These are phyloP conservation scores for Trichopoda pennipes DNA, from an alignment of 2,888 invertebrate genomes.

Conservation along the genomic window DNA sequence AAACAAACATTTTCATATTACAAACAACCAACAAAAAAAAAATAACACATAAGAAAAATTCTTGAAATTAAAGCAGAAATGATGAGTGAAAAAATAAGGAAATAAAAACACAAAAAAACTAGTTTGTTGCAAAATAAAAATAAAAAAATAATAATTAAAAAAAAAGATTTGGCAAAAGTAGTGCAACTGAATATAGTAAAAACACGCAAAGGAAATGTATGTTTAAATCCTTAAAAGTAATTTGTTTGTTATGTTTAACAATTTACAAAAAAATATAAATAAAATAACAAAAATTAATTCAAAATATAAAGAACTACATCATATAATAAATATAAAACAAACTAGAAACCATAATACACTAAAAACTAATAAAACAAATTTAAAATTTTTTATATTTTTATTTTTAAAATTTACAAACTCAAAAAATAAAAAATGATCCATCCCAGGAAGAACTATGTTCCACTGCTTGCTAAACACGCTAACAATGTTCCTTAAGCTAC, in stretches of 20 bases:
- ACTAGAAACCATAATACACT: conserved; percentile 36
- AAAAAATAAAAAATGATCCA: background rate
- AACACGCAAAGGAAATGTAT: conserved; percentile 69
- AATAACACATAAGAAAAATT: conserved; percentile 26
- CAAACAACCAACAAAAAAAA: too few relatives aligned
- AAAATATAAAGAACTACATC: background rate
- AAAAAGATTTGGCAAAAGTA: background rate
- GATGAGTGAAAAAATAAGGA: conserved; percentile 23
- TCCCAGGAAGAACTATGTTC: too few relatives aligned
- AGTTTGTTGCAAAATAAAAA: conserved; percentile 1
- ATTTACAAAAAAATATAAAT: conserved; percentile 14
- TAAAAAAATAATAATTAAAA: background rate
- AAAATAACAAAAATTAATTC: too few relatives aligned
- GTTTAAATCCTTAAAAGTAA: conserved; percentile 52
- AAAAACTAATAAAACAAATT: background rate
- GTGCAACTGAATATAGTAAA: conserved; percentile 2
- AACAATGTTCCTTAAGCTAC: too few relatives aligned
- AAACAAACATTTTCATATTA: conserved; percentile 64
- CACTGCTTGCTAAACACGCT: too few relatives aligned
- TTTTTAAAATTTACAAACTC: conserved; percentile 24
- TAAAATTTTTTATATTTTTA: conserved; percentile 13
- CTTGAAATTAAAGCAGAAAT: conserved; percentile 45
- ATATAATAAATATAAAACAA: conserved; percentile 46
- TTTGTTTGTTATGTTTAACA: conserved; percentile 62
- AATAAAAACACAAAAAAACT: background rate